phyloP scores from a whole-genome alignment of 2,113 vertebrate species.

The Leptobrachium leishanense region DNA sequence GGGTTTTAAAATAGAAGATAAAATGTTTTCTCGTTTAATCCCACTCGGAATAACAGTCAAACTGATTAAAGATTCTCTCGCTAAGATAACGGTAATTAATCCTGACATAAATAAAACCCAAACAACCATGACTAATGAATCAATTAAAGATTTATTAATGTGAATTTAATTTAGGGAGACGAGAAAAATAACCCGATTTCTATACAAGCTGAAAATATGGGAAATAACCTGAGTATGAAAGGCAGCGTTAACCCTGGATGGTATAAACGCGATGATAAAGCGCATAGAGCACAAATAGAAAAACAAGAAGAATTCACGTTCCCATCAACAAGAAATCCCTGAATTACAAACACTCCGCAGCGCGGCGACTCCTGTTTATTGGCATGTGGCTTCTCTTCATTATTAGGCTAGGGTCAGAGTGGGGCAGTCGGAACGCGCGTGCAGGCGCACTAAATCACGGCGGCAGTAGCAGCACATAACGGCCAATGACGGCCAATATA shows the following conservation, averaged over 20 bases:
- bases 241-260: not conserved
- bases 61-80: constrained; percentile 27
- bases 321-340: too few relatives aligned
- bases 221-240: not conserved
- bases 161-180: constrained; percentile 24
- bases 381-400: too few relatives aligned
- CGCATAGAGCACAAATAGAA: not conserved
- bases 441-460: too few relatives aligned
- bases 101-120: constrained; percentile 36
- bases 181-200: constrained; percentile 17
- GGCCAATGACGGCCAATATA: too few relatives aligned
- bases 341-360: too few relatives aligned
- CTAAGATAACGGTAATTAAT: constrained; percentile 18
- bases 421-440: too few relatives aligned
- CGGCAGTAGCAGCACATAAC: too few relatives aligned
- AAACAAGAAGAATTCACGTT: not conserved
- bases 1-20: too few relatives aligned
- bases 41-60: constrained; percentile 35
- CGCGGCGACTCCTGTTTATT: too few relatives aligned
- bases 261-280: not conserved
- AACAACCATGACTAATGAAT: constrained; percentile 37
- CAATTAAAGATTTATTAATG: constrained; percentile 39
- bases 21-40: not conserved
- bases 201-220: not conserved
- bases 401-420: too few relatives aligned